Percentiles rank a stretch among this genome's conserved stretches.
Conservation (phyloP, 2,113 vertebrate genomes). For the Oncorhynchus nerka region DNA sequence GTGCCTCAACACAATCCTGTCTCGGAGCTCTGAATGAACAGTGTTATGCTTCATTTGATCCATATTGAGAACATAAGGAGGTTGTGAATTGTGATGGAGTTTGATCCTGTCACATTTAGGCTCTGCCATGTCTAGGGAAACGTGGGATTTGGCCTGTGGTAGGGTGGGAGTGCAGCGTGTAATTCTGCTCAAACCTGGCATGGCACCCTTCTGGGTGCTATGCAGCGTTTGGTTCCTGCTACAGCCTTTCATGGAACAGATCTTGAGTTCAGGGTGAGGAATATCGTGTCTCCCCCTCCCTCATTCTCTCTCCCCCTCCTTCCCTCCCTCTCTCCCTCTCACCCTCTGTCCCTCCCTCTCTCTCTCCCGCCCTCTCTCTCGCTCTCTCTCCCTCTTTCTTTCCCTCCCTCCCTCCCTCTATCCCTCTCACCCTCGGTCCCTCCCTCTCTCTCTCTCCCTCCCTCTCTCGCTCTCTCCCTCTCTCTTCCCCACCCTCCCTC, state of each 20-base stretch:
- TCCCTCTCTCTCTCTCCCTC: not conserved
- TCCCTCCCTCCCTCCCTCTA: too few relatives aligned
- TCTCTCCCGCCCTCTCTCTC: not conserved
- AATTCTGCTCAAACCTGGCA: not conserved
- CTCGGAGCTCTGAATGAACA: too few relatives aligned
- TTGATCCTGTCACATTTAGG: not conserved
- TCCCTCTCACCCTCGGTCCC: not conserved
- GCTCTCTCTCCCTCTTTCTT: not conserved
- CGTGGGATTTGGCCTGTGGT: conserved; percentile 13
- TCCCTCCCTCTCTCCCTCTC: too few relatives aligned
- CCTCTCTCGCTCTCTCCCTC: not conserved
- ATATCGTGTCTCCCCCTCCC: conserved; percentile 13
- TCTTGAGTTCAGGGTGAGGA: conserved; percentile 20
- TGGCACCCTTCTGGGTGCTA: not conserved
- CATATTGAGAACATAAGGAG: not conserved
- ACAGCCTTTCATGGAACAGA: conserved; percentile 29
- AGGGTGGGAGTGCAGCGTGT: too few relatives aligned
- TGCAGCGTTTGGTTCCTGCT: conserved; percentile 21
- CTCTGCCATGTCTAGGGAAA: conserved; percentile 3
- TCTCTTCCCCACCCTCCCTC: not conserved
- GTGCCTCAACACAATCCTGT: too few relatives aligned
- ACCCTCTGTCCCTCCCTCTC: too few relatives aligned
- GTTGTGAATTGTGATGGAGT: not conserved
- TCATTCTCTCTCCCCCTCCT: too few relatives aligned
- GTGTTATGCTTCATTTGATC: not conserved